Base-by-base conservation (phyloP, 2,113 vertebrate genomes). In the Lanius ludovicianus region DNA sequence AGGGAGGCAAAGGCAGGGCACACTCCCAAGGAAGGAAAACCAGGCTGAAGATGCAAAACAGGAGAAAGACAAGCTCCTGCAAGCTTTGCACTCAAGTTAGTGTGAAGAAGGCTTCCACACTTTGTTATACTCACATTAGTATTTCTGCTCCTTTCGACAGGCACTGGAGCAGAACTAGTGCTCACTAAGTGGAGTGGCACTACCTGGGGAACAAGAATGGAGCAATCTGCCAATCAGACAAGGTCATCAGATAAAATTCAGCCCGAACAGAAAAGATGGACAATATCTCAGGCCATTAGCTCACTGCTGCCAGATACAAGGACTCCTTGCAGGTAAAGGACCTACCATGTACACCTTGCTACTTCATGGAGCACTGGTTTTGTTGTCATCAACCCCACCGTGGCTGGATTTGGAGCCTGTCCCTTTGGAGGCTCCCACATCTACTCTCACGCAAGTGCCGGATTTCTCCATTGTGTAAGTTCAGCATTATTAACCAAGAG, bases 191-290 rank as follows among this genome's bases (percentile, higher is more conserved):
- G 44, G 39, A 89, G 60, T 59, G 47, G 52, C 80, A 92, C 74
- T 94, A 78, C 69, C 52, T 91, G 39, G 65, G 82, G 46, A 89
- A 67, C 33, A 75, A 73, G 77, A 90, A 46, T 62, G 68, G 52
- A 78, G 50, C 55, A 44, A 60, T 52, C 80, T 95, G 93, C 78
- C 70, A 56, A 59, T 82, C 65, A 89, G 62, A 95, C 70, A 90
- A 69, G 2, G 50, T 69, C 9, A 8, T 20, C 41, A 83, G 39
- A 85, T 15, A 74, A 77, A 92, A 77, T 42, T 70, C 71, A 91
- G 46, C 50, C 47, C 7, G 2, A 78, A 57, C 11, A 49, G 50
- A 83, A 57, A 65, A 69, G 30, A 87, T 0, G 2, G 67, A 65
- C 10, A 4, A 57, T 24, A 83, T 15, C 11, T 52, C 75, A 74